Evolutionary conservation across 2,888 invertebrate species (phyloP).

Genomic region (Harmothoe impar): DNA sequence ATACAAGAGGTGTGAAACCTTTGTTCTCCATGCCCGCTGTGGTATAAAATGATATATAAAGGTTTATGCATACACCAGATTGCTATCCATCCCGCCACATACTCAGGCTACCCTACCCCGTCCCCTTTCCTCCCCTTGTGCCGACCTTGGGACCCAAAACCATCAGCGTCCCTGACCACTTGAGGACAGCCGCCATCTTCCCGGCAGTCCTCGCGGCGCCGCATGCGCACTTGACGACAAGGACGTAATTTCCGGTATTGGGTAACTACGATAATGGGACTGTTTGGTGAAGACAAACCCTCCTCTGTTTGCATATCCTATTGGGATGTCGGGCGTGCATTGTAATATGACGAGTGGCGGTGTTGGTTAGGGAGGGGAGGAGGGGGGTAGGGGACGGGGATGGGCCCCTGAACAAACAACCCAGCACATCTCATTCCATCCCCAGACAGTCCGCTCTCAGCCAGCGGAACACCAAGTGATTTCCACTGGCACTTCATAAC

Average conservation of each 20-base stretch:
- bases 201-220: background rate
- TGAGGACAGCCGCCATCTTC: background rate
- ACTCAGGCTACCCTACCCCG: no score
- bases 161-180: constrained; percentile 2
- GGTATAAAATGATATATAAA: no score
- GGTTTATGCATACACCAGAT: no score
- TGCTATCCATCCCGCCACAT: no score
- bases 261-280: background rate
- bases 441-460: background rate
- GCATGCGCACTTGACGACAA: constrained; percentile 57
- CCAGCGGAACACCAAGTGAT: background rate
- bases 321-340: constrained; percentile 11
- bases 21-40: no score
- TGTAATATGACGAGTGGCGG: constrained; percentile 22
- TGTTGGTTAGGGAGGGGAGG: background rate
- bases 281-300: constrained; percentile 27
- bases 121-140: no score
- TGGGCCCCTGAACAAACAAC: background rate
- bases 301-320: constrained; percentile 38
- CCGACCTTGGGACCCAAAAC: background rate
- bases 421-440: background rate
- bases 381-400: background rate
- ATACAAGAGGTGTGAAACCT: no score
- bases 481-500: background rate
- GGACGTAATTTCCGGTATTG: constrained; percentile 60